Conservation (phyloP, 2,797 vertebrate species). For the Ataeniobius toweri region DNA sequence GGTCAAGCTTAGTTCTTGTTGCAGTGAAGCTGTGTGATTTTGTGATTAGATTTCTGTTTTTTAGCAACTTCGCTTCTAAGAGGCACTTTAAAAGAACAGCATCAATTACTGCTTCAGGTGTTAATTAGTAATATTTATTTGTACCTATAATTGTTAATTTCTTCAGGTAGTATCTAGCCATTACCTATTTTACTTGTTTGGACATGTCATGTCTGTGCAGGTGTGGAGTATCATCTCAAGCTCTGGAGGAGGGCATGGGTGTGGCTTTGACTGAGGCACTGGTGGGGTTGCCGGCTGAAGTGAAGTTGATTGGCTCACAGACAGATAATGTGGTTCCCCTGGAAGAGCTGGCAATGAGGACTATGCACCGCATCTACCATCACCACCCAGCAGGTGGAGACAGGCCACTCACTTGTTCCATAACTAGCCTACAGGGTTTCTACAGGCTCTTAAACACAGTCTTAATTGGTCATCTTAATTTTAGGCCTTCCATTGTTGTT, state of each 20-base stretch:
- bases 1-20: too few species aligned
- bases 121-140: too few species aligned
- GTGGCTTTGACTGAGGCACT: constrained; percentile 82
- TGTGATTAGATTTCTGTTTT: too few species aligned
- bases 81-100: too few species aligned
- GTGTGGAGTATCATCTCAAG: constrained; percentile 86
- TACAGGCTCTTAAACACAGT: background rate
- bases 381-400: constrained; percentile 79
- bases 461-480: background rate
- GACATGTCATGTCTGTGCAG: constrained; percentile 66
- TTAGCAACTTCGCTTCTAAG: too few species aligned
- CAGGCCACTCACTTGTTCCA: background rate
- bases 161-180: background rate
- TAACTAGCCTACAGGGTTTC: background rate
- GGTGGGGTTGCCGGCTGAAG: constrained; percentile 89
- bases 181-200: background rate
- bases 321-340: constrained; percentile 87
- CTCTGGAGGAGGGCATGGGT: constrained; percentile 79
- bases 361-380: constrained; percentile 81
- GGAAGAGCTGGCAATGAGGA: constrained; percentile 92
- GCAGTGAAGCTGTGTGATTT: too few species aligned
- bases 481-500: background rate
- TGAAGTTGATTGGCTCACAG: constrained; percentile 89
- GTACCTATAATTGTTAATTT: background rate
- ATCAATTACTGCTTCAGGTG: too few species aligned